phyloP scores from a whole-genome alignment of 1,140 invertebrate genomes.

The Ostrea denselamellosa region DNA sequence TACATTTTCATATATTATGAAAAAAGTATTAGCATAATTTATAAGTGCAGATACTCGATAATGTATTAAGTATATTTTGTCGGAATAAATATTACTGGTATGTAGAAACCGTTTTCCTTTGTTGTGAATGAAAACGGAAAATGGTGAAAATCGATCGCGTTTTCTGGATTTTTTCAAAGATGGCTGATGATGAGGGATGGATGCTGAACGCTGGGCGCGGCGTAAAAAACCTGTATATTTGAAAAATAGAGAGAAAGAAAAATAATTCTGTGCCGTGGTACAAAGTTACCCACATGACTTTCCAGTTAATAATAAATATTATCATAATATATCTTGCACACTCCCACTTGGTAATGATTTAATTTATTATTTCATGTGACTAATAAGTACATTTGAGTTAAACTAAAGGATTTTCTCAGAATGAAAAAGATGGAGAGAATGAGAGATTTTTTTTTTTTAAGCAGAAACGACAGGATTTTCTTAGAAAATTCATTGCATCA shows the following conservation, averaged over 20 bases:
- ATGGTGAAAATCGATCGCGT: background rate
- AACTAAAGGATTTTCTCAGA: too few relatives aligned
- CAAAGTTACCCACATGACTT: background rate
- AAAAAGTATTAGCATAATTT: slow-evolving; percentile 40
- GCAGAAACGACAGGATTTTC: too few relatives aligned
- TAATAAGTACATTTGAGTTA: too few relatives aligned
- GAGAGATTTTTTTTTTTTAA: too few relatives aligned
- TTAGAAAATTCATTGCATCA: too few relatives aligned
- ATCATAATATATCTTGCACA: slow-evolving; percentile 13
- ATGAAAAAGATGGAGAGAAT: too few relatives aligned
- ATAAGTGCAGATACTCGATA: slow-evolving; percentile 13
- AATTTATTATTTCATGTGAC: background rate
- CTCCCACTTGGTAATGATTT: background rate
- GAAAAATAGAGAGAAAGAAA: background rate
- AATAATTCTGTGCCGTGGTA: background rate
- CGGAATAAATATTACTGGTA: background rate
- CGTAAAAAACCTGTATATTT: background rate
- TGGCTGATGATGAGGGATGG: background rate
- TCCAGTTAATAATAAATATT: background rate
- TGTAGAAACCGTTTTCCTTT: background rate
- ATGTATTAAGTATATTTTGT: slow-evolving; percentile 31
- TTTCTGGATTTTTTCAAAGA: background rate
- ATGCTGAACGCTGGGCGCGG: background rate
- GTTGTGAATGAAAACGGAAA: background rate
- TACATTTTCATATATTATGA: slow-evolving; percentile 39